A percentile compares a stretch with the other conserved stretches of the same genome.
Evolutionary conservation across 1,140 invertebrate genomes (phyloP).

Genomic region (Drosophila mauritiana): DNA sequence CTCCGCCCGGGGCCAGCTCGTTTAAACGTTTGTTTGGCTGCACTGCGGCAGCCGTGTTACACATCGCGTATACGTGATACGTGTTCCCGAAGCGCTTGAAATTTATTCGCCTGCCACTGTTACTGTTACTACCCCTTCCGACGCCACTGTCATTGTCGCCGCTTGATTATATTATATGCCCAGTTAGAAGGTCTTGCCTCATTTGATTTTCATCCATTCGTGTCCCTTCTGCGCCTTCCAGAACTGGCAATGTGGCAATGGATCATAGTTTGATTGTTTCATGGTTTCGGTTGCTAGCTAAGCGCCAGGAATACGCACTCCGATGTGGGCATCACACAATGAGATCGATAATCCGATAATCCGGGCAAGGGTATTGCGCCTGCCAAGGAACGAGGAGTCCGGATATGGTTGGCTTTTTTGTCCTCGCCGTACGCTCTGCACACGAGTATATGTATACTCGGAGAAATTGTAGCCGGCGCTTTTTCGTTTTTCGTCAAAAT

Average conservation of each 20-base stretch:
- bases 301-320: background rate
- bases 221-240: background rate
- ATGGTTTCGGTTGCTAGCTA: too few relatives aligned
- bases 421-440: background rate
- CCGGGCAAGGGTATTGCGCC: slow-evolving; percentile 1
- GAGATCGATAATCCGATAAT: background rate
- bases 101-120: slow-evolving; percentile 40
- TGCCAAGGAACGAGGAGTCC: background rate
- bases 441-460: background rate
- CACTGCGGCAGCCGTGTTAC: slow-evolving; percentile 48
- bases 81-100: slow-evolving; percentile 42
- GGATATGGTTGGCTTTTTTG: background rate
- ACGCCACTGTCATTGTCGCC: background rate
- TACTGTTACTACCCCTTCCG: slow-evolving; percentile 2
- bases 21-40: slow-evolving; percentile 57
- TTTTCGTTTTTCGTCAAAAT: slow-evolving; percentile 35
- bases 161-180: too few relatives aligned
- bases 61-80: slow-evolving; percentile 58
- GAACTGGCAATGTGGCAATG: too few relatives aligned
- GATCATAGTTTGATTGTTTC: too few relatives aligned
- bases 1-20: background rate
- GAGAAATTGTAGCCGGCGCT: slow-evolving; percentile 25
- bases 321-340: background rate
- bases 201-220: slow-evolving; percentile 18
- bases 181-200: slow-evolving; percentile 8